These are phyloP conservation scores for Corythornis leucogaster DNA, from an alignment of 2,797 vertebrate genomes.

Conservation along the genomic window DNA sequence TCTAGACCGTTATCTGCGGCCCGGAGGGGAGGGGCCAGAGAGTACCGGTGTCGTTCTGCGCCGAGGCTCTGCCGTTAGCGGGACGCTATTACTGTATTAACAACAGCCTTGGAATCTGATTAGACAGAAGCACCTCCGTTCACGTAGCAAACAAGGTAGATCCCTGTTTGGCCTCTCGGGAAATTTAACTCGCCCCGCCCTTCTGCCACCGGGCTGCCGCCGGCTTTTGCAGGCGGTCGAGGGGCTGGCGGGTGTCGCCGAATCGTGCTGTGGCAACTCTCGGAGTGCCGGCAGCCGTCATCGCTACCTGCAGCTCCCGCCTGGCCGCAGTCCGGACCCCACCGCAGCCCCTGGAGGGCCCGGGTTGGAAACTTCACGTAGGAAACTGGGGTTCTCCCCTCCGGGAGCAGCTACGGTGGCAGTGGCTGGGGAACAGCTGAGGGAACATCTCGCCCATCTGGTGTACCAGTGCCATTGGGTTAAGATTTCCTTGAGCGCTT, in stretches of 20 bases:
- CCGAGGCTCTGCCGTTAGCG: not conserved
- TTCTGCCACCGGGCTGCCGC: not conserved
- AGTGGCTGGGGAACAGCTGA: too few relatives aligned
- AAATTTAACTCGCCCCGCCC: too few relatives aligned
- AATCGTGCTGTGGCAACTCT: accelerated
- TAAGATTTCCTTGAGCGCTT: not conserved
- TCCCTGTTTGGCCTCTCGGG: not conserved
- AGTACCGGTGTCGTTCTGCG: too few relatives aligned
- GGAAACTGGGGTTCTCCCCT: too few relatives aligned
- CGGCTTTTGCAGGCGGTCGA: too few relatives aligned
- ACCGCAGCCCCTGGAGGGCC: too few relatives aligned
- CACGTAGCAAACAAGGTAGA: not conserved
- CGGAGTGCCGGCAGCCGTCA: not conserved
- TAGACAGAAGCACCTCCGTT: not conserved
- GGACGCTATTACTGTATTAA: not conserved
- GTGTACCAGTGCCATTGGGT: not conserved
- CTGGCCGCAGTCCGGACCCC: too few relatives aligned
- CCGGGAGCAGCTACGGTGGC: too few relatives aligned
- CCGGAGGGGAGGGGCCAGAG: too few relatives aligned
- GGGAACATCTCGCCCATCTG: too few relatives aligned
- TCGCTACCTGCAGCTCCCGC: not conserved
- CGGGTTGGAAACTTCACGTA: too few relatives aligned
- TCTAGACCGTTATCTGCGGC: not conserved
- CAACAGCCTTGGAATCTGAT: not conserved
- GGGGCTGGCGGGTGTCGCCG: accelerated